These are phyloP conservation scores for Zoroaster sp. DNA, from an alignment of 53 echinoderm and acorn worm genomes.

Conservation along the genomic window DNA sequence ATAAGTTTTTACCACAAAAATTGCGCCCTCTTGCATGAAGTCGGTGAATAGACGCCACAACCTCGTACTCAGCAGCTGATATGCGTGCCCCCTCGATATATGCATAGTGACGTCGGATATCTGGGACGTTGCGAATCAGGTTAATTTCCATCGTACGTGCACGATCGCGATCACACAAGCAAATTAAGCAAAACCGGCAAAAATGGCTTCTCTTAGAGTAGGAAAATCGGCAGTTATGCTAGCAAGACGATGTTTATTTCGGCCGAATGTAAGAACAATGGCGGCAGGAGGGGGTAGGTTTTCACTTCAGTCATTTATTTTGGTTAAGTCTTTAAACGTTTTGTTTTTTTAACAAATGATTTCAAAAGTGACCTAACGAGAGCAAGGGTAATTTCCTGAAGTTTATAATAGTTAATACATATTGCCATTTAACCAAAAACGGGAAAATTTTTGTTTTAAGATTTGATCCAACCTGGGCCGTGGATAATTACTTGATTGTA, in stretches of 20 bases:
- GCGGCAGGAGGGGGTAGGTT: slow-evolving; percentile 74
- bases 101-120: background rate
- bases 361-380: background rate
- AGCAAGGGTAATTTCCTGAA: background rate
- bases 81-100: background rate
- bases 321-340: background rate
- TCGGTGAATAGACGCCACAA: background rate
- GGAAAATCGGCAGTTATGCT: slow-evolving; percentile 72
- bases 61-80: background rate
- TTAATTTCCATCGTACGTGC: background rate
- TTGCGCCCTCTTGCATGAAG: background rate
- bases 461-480: too few species aligned
- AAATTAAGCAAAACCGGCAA: slow-evolving; percentile 1
- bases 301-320: background rate
- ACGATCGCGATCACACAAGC: background rate
- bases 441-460: background rate
- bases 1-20: too few species aligned
- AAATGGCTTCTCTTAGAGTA: slow-evolving; percentile 88
- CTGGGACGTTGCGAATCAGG: background rate
- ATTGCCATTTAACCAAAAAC: background rate
- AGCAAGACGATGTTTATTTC: slow-evolving; percentile 69
- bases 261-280: slow-evolving; percentile 77
- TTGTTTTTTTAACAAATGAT: background rate
- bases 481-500: too few species aligned
- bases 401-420: background rate